These are phyloP conservation scores for Nyctereutes procyonoides DNA, from an alignment of 2,113 vertebrate genomes.

Conservation along the genomic window DNA sequence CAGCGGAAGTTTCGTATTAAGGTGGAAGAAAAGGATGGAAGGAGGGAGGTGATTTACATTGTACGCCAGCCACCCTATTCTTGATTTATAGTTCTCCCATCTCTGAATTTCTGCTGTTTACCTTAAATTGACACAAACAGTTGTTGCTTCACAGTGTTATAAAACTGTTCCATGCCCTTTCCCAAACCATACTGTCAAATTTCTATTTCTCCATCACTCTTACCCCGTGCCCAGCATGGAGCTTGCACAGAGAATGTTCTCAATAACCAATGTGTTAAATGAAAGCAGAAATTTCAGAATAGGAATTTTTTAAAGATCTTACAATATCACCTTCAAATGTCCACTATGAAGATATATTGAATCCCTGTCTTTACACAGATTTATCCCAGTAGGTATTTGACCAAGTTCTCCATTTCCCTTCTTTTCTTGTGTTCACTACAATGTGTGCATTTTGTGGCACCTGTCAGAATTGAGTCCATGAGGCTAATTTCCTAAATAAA, in stretches of 20 bases:
- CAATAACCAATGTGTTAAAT: not conserved
- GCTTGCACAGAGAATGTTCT: not conserved
- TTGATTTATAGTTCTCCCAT: not conserved
- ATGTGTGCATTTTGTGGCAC: not conserved
- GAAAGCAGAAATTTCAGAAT: not conserved
- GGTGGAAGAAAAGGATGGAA: not conserved
- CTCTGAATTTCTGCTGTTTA: not conserved
- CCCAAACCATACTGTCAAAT: not conserved
- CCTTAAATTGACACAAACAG: not conserved
- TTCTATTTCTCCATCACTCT: not conserved
- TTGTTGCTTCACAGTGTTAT: not conserved
- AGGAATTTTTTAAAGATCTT: not conserved
- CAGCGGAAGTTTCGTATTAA: rapidly evolving
- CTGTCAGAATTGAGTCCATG: not conserved
- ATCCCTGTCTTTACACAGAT: not conserved
- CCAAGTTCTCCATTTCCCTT: not conserved
- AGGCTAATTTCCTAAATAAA: slow-evolving; percentile 31
- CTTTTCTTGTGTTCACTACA: not conserved
- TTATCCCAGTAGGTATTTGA: not conserved
- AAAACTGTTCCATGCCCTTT: not conserved
- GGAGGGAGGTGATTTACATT: not conserved
- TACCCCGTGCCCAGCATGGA: not conserved
- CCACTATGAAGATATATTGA: not conserved
- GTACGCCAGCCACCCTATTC: not conserved
- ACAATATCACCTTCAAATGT: not conserved